Conservation (phyloP, 1,140 invertebrate species). For the Ceratina australensis region DNA sequence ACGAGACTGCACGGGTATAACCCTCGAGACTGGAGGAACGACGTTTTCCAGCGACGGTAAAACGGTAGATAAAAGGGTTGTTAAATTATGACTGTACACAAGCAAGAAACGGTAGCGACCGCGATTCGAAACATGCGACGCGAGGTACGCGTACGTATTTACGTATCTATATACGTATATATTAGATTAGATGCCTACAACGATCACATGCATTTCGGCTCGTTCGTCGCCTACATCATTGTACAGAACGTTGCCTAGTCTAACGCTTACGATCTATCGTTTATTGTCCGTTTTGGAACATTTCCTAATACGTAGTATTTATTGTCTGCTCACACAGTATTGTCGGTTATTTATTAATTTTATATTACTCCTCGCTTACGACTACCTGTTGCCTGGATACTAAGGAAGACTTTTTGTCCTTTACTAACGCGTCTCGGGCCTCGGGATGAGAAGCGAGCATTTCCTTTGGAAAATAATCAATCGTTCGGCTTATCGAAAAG, state of each 20-base stretch:
- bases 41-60: too few relatives aligned
- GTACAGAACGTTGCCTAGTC: too few relatives aligned
- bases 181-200: neutral
- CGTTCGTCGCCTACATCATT: constrained; percentile 28
- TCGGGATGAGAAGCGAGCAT: constrained; percentile 7
- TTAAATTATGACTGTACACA: too few relatives aligned
- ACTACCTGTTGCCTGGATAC: constrained; percentile 76
- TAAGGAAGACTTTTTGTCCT: constrained; percentile 74
- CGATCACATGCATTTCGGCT: constrained; percentile 34
- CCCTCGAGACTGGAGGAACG: too few relatives aligned
- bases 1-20: too few relatives aligned
- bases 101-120: too few relatives aligned
- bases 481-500: neutral
- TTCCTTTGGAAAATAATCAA: neutral
- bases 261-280: constrained; percentile 50
- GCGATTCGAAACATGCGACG: too few relatives aligned
- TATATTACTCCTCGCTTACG: constrained; percentile 62
- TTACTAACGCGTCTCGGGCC: constrained; percentile 28
- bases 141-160: too few relatives aligned
- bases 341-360: constrained; percentile 73
- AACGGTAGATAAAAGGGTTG: too few relatives aligned
- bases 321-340: constrained; percentile 79
- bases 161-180: too few relatives aligned
- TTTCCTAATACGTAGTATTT: constrained; percentile 70
- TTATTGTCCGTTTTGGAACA: constrained; percentile 74